Evolutionary conservation across 1,140 invertebrate species (phyloP).

Genomic region (Drosophila paulistorum): DNA sequence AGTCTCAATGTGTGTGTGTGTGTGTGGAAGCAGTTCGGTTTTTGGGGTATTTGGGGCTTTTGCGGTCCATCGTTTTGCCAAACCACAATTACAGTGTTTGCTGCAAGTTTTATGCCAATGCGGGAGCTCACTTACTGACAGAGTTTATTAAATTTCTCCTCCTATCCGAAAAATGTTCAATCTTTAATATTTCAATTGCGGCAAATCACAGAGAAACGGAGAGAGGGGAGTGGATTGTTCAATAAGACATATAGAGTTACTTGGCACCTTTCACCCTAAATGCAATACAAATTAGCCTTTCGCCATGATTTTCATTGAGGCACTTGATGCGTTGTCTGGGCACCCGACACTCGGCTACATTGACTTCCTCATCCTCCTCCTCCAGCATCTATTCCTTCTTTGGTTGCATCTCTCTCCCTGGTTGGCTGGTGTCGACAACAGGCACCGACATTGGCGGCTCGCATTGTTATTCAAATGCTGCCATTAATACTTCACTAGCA

Average conservation of each 20-base stretch:
- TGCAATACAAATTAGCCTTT: conserved; percentile 16
- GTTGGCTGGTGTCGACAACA: conserved; percentile 4
- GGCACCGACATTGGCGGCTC: conserved; percentile 12
- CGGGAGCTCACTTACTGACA: conserved; percentile 2
- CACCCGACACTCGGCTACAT: not conserved
- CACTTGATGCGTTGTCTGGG: conserved; percentile 10
- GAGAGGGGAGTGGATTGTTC: not conserved
- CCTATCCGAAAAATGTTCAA: not conserved
- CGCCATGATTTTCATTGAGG: conserved; percentile 10
- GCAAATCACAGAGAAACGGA: not conserved
- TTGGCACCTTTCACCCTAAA: conserved; percentile 10
- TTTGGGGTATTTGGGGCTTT: conserved; percentile 18
- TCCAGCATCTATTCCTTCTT: not conserved
- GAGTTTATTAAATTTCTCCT: conserved; percentile 4
- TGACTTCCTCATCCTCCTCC: not conserved
- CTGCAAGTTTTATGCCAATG: conserved; percentile 39
- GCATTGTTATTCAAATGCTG: conserved; percentile 80
- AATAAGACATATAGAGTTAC: conserved; percentile 7
- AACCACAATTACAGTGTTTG: conserved; percentile 54
- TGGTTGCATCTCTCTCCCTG: not conserved
- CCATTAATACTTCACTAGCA: conserved; percentile 77
- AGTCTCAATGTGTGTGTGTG: not conserved
- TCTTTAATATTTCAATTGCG: conserved; percentile 6
- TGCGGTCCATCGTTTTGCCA: conserved; percentile 41
- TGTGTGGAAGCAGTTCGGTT: conserved; percentile 5